Conservation (phyloP, 2,797 vertebrate species). For the Novumbra hubbsi region DNA sequence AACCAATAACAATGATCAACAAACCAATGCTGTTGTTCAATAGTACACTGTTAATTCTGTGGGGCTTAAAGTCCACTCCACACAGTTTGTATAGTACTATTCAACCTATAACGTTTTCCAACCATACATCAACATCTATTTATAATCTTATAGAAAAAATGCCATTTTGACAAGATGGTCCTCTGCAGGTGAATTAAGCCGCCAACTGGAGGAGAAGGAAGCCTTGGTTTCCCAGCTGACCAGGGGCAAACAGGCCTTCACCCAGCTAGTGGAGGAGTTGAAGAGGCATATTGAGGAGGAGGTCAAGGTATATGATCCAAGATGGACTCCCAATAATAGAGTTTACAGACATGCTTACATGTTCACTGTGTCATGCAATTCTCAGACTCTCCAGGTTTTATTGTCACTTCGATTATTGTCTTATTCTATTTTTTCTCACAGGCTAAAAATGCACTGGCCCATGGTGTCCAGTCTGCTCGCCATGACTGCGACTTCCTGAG, state of each 20-base stretch:
- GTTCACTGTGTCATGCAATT: too few species aligned
- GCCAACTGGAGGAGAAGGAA: conserved; percentile 74
- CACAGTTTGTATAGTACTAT: too few species aligned
- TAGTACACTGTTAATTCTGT: too few species aligned
- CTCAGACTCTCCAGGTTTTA: too few species aligned
- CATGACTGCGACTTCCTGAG: conserved; percentile 75
- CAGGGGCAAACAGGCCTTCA: conserved; percentile 70
- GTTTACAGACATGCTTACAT: background rate
- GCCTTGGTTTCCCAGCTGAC: conserved; percentile 71
- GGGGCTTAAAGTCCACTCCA: too few species aligned
- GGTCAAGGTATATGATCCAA: conserved; percentile 46
- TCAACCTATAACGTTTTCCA: too few species aligned
- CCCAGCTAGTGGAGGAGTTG: conserved; percentile 31
- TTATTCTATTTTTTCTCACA: conserved; percentile 45
- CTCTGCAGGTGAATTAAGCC: conserved; percentile 15
- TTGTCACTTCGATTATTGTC: too few species aligned
- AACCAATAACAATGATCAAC: background rate
- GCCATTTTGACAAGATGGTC: background rate
- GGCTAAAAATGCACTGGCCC: conserved; percentile 77
- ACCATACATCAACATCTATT: too few species aligned
- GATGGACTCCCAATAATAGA: background rate
- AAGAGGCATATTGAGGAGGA: conserved; percentile 78
- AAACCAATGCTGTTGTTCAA: too few species aligned
- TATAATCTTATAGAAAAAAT: too few species aligned
- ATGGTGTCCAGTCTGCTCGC: conserved; percentile 69